These are phyloP conservation scores for Herpailurus yagouaroundi DNA, from an alignment of 2,113 vertebrate genomes.

Conservation along the genomic window DNA sequence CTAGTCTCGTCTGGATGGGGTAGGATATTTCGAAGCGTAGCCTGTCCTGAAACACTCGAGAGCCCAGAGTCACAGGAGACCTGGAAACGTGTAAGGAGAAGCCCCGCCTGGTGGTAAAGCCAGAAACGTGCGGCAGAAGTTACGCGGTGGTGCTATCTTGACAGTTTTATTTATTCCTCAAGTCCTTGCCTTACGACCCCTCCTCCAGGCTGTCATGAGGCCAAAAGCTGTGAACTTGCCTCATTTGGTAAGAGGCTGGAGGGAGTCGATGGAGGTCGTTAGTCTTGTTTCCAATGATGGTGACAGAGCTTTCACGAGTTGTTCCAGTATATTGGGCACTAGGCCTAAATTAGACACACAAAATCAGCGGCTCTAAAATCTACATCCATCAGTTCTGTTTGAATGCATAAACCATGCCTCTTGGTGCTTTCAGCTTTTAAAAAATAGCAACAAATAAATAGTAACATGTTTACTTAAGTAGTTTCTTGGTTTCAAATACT, in stretches of 20 bases:
- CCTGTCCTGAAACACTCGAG: not conserved
- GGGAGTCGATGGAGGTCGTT: not conserved
- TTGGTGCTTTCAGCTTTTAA: not conserved
- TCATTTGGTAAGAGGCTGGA: not conserved
- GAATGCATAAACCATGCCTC: not conserved
- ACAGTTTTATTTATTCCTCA: not conserved
- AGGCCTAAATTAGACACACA: not conserved
- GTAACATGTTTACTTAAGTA: not conserved
- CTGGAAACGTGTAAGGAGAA: not conserved
- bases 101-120: not conserved
- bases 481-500: not conserved
- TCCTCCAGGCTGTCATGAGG: not conserved
- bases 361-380: not conserved
- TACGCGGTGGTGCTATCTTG: not conserved
- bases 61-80: not conserved
- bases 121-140: not conserved
- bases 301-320: not conserved
- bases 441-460: slow-evolving; percentile 25
- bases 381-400: not conserved
- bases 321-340: not conserved
- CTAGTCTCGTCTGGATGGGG: not conserved
- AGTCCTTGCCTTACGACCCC: not conserved
- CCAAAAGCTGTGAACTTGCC: not conserved
- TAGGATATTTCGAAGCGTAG: not conserved
- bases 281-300: not conserved